Conservation (phyloP, 2,797 vertebrate species). For the Galaxias olidus region DNA sequence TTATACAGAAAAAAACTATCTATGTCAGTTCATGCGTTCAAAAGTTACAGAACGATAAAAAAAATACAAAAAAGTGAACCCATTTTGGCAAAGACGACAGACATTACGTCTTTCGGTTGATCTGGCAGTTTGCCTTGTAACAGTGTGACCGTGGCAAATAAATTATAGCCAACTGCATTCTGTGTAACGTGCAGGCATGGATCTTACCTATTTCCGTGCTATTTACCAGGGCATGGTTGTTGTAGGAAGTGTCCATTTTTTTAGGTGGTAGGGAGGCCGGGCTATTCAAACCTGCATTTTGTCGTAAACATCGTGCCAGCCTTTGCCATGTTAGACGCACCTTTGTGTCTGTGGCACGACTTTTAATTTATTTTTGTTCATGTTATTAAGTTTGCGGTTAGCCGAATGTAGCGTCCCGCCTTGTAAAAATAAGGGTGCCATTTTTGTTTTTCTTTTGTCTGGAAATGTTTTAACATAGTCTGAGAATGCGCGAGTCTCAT, state of each 20-base stretch:
- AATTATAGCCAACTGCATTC: constrained; percentile 17
- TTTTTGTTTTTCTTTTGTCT: constrained; percentile 99
- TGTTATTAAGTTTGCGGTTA: constrained; percentile 78
- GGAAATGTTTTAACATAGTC: constrained; percentile 92
- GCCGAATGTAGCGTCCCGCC: constrained; percentile 97
- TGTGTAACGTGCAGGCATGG: constrained; percentile 29
- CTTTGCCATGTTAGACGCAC: constrained; percentile 74
- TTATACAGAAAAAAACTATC: constrained; percentile 45
- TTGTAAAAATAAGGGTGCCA: constrained; percentile 99
- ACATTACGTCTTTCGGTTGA: constrained; percentile 32
- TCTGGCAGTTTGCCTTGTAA: constrained; percentile 19
- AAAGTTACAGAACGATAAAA: constrained; percentile 76
- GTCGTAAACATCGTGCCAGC: constrained; percentile 86
- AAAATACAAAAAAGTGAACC: constrained; percentile 54
- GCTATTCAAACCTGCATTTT: constrained; percentile 89
- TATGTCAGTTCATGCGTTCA: constrained; percentile 68
- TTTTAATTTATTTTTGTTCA: constrained; percentile 26
- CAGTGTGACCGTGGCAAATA: constrained; percentile 27
- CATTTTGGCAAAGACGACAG: constrained; percentile 47
- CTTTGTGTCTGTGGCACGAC: constrained; percentile 52
- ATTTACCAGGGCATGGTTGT: constrained; percentile 76
- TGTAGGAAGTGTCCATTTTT: constrained; percentile 88
- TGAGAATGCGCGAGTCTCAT: constrained; percentile 80
- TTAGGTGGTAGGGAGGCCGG: constrained; percentile 80
- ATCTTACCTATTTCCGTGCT: constrained; percentile 61